Percentiles rank a stretch among this genome's conserved stretches.
These are phyloP conservation scores for Tuberolachnus salignus DNA, from an alignment of 2,888 invertebrate genomes.

Conservation along the genomic window DNA sequence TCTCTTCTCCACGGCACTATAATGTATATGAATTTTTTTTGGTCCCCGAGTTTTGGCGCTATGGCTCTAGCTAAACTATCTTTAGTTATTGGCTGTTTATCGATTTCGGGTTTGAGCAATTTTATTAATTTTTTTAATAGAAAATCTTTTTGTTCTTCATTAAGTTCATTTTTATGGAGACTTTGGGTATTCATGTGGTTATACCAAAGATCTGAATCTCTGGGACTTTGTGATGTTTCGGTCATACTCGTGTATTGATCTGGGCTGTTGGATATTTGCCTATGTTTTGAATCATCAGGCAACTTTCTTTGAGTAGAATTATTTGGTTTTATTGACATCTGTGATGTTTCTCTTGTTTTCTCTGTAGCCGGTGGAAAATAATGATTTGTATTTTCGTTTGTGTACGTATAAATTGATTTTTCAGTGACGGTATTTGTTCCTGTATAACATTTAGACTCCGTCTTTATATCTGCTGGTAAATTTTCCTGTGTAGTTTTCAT, in stretches of 20 bases:
- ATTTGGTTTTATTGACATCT: neutral
- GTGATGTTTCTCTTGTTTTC: neutral
- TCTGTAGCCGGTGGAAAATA: neutral
- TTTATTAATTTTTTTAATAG: constrained; percentile 41
- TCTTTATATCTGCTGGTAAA: constrained; percentile 1
- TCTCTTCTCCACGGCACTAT: constrained; percentile 20
- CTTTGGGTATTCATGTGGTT: neutral
- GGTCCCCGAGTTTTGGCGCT: constrained; percentile 13
- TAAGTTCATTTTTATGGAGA: neutral
- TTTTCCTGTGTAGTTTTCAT: neutral
- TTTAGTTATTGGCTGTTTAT: constrained; percentile 25
- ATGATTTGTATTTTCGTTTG: neutral
- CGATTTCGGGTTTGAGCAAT: constrained; percentile 41
- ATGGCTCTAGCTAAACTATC: neutral
- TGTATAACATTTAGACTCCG: neutral
- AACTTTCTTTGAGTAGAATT: neutral
- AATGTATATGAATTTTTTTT: constrained; percentile 33
- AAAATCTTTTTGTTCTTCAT: constrained; percentile 14
- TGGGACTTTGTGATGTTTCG: neutral
- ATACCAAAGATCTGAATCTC: constrained; percentile 41
- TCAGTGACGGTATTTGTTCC: neutral
- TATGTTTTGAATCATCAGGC: neutral
- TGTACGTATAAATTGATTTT: neutral
- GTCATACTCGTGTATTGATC: neutral
- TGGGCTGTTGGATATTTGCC: neutral